A percentile compares a stretch with the other conserved stretches of the same genome.
These are phyloP conservation scores for Cyanoderma ruficeps DNA, from an alignment of 2,113 vertebrate species.

Conservation along the genomic window DNA sequence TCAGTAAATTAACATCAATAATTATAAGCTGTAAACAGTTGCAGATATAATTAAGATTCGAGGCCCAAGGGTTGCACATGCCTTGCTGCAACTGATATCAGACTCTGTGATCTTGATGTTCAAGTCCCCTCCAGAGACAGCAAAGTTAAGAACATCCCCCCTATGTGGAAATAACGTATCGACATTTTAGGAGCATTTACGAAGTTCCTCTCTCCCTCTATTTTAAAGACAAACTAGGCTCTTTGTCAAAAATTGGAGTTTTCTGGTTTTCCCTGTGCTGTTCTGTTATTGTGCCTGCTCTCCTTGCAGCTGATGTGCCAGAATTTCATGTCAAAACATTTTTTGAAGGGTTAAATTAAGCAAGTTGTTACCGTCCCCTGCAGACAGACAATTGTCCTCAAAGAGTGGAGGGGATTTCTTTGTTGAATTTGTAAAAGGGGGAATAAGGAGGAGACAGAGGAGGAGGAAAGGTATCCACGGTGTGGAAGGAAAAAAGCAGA, in stretches of 20 bases:
- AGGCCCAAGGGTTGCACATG: constrained; percentile 56
- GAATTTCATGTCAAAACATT: not conserved
- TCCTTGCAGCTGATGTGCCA: not conserved
- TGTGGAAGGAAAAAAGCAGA: not conserved
- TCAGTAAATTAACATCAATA: constrained; percentile 68
- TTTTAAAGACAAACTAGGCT: not conserved
- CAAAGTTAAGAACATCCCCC: not conserved
- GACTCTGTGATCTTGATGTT: constrained; percentile 9
- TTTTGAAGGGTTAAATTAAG: constrained; percentile 10
- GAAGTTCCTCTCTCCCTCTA: not conserved
- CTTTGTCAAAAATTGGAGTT: not conserved
- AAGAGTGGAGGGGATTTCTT: not conserved
- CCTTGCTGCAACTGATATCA: constrained; percentile 23
- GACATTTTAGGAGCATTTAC: not conserved
- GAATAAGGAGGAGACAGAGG: not conserved
- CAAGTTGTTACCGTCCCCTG: not conserved
- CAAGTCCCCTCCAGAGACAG: not conserved
- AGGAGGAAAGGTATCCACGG: not conserved
- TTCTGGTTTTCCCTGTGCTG: not conserved
- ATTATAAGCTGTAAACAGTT: constrained; percentile 73
- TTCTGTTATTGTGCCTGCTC: not conserved
- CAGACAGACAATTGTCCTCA: not conserved
- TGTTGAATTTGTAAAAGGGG: not conserved
- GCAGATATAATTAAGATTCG: constrained; percentile 62
- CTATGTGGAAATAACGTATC: not conserved